phyloP scores from a whole-genome alignment of 1,140 invertebrate species.

The Bicyclus anynana region DNA sequence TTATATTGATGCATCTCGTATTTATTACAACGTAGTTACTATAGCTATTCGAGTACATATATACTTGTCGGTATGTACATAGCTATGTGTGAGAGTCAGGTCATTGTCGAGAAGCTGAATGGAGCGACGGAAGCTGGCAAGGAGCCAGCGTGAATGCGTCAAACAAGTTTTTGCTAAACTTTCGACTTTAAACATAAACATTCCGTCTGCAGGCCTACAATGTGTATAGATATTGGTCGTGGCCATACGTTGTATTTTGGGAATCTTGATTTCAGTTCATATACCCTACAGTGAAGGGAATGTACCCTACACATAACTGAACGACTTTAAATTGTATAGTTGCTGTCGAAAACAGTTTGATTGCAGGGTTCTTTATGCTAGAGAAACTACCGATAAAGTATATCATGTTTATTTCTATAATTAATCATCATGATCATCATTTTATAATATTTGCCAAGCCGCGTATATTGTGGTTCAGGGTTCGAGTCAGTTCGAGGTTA shows the following conservation, averaged over 20 bases:
- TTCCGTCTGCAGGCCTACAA: slow-evolving; percentile 3
- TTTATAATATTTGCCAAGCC: no score
- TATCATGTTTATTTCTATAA: no score
- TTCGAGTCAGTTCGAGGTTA: no score
- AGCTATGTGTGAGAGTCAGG: slow-evolving; percentile 49
- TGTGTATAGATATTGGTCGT: background rate
- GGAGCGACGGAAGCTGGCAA: slow-evolving; percentile 58
- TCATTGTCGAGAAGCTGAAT: slow-evolving; percentile 70
- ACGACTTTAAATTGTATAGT: no score
- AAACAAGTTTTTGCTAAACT: slow-evolving; percentile 40
- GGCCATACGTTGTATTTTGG: background rate
- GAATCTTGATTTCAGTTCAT: background rate
- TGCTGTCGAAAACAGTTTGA: no score
- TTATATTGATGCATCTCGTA: background rate
- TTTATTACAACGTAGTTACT: background rate
- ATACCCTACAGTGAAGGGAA: no score
- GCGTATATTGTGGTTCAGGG: no score
- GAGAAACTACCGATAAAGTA: no score
- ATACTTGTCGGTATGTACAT: slow-evolving; percentile 9
- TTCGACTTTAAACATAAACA: slow-evolving; percentile 40
- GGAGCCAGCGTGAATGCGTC: slow-evolving; percentile 57
- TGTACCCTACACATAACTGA: no score
- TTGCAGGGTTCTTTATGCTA: no score
- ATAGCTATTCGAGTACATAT: background rate
- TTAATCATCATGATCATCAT: no score